Conservation (phyloP, 2,888 invertebrate genomes). For the Eueremaeus valkanovi region DNA sequence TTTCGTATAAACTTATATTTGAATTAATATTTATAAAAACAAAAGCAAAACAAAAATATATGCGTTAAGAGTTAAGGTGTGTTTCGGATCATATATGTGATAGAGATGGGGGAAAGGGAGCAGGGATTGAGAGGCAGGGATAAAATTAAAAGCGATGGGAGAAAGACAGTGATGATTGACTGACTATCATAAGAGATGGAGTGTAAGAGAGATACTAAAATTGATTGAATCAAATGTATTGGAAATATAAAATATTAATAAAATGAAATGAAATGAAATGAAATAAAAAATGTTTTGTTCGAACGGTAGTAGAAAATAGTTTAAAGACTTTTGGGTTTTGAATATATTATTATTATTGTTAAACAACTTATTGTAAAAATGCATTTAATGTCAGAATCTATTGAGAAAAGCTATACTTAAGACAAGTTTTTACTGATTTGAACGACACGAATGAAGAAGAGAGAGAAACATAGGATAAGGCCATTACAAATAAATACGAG, state of each 20-base stretch:
- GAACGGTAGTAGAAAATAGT: background rate
- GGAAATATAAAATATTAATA: background rate
- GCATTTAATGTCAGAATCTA: no score
- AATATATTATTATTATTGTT: background rate
- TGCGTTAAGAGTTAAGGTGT: background rate
- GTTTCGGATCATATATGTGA: background rate
- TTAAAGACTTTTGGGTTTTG: background rate
- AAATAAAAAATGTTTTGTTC: background rate
- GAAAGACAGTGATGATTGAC: slow-evolving; percentile 1
- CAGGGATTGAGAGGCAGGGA: background rate
- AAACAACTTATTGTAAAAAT: no score
- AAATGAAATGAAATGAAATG: background rate
- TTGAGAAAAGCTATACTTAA: no score
- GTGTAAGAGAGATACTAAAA: background rate
- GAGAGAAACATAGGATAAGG: background rate
- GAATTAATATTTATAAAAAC: no score
- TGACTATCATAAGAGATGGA: slow-evolving; percentile 30
- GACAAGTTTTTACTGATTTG: no score
- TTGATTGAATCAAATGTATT: slow-evolving; percentile 10
- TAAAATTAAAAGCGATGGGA: background rate
- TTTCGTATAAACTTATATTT: no score
- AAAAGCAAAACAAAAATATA: slow-evolving; percentile 1
- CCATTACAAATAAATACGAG: slow-evolving; percentile 27
- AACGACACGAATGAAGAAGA: background rate
- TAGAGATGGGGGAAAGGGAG: background rate